phyloP scores from a whole-genome alignment of 2,797 vertebrate genomes.

The Enteromius argenteus region DNA sequence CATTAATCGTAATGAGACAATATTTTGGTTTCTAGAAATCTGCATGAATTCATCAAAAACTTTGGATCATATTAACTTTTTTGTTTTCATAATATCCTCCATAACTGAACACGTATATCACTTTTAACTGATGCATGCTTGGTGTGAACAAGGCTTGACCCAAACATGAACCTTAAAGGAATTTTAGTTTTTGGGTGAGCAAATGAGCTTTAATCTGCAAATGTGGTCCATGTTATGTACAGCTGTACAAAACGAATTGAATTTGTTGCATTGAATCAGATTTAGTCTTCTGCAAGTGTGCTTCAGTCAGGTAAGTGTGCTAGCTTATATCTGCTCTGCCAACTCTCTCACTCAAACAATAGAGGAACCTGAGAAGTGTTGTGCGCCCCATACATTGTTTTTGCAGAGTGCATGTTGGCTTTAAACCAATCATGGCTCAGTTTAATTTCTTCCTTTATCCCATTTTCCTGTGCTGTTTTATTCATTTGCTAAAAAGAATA shows the following conservation, averaged over 20 bases:
- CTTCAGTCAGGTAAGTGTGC: slow-evolving; percentile 24
- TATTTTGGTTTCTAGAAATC: background rate
- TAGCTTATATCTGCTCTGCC: background rate
- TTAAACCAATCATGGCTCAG: slow-evolving; percentile 17
- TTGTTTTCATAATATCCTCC: background rate
- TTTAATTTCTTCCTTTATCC: background rate
- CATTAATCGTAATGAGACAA: background rate
- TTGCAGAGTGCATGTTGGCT: slow-evolving; percentile 31
- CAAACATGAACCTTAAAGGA: background rate
- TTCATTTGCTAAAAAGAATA: background rate
- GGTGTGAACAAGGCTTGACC: background rate
- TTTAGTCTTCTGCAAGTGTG: background rate
- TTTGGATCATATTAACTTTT: background rate
- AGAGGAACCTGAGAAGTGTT: background rate
- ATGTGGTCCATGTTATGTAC: background rate
- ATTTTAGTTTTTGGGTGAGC: too few species aligned
- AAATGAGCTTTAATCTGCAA: too few species aligned
- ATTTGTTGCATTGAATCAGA: background rate
- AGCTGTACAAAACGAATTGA: background rate
- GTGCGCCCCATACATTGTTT: background rate
- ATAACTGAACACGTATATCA: too few species aligned
- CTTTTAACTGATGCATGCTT: too few species aligned
- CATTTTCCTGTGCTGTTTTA: slow-evolving; percentile 26
- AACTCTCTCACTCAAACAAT: background rate
- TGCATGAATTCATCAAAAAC: background rate